Percentiles rank a stretch among this genome's conserved stretches.
Conservation (phyloP, 2,113 vertebrate genomes). For the Struthio camelus region DNA sequence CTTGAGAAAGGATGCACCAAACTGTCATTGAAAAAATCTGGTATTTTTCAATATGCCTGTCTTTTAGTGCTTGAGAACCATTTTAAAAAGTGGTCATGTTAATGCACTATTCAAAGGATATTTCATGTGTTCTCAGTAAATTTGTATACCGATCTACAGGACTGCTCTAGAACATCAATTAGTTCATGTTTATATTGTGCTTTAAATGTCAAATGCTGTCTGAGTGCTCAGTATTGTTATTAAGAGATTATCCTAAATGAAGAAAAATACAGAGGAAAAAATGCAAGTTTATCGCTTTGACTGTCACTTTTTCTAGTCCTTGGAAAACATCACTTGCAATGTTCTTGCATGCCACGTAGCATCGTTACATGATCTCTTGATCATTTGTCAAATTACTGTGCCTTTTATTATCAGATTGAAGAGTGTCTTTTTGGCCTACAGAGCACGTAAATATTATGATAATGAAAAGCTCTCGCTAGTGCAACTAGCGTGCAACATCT, state of each 20-base stretch:
- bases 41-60: fast-evolving
- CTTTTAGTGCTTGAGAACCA: neutral
- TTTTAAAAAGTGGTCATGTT: neutral
- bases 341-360: neutral
- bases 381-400: constrained; percentile 30
- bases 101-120: neutral
- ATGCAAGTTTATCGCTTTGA: neutral
- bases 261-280: neutral
- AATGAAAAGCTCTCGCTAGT: constrained; percentile 47
- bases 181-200: neutral
- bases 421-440: constrained; percentile 37
- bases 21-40: neutral
- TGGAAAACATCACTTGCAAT: neutral
- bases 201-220: neutral
- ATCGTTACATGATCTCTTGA: constrained; percentile 5
- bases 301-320: neutral
- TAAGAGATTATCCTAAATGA: neutral
- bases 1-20: neutral
- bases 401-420: constrained; percentile 45
- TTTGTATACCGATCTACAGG: neutral
- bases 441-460: constrained; percentile 59
- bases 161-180: neutral
- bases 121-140: neutral
- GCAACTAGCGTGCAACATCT: constrained; percentile 34
- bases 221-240: neutral